These are phyloP conservation scores for Plagodis pulveraria DNA, from an alignment of 2,888 invertebrate species.

Conservation along the genomic window DNA sequence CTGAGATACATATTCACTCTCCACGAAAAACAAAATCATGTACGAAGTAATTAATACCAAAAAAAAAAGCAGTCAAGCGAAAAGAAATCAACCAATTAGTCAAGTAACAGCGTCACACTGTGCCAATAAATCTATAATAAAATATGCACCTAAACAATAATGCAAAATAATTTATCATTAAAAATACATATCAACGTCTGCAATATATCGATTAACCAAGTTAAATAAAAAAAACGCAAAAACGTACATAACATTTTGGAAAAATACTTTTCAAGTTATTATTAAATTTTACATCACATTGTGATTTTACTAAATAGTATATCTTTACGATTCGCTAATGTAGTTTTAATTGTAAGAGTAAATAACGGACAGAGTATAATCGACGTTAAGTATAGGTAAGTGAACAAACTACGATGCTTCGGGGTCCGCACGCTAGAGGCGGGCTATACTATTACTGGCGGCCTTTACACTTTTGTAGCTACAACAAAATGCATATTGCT, in stretches of 20 bases:
- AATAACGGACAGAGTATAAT: slow-evolving; percentile 46
- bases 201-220: slow-evolving; percentile 67
- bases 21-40: slow-evolving; percentile 55
- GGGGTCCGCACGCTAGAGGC: slow-evolving; percentile 35
- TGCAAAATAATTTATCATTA: slow-evolving; percentile 69
- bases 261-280: slow-evolving; percentile 82
- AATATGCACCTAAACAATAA: slow-evolving; percentile 67
- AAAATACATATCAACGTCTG: slow-evolving; percentile 67
- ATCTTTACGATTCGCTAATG: slow-evolving; percentile 60
- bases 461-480: slow-evolving; percentile 48
- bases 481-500: slow-evolving; percentile 38
- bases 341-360: slow-evolving; percentile 50
- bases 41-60: slow-evolving; percentile 22
- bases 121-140: slow-evolving; percentile 48
- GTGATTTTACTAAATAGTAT: slow-evolving; percentile 73
- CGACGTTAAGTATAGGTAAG: slow-evolving; percentile 33
- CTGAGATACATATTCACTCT: slow-evolving; percentile 61
- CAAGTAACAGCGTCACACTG: slow-evolving; percentile 48
- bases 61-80: slow-evolving; percentile 55
- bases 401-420: slow-evolving; percentile 28
- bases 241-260: slow-evolving; percentile 74
- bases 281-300: slow-evolving; percentile 81
- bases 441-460: slow-evolving; percentile 49
- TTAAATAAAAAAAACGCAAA: slow-evolving; percentile 71
- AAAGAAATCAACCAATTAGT: slow-evolving; percentile 51